Percentiles rank a stretch among this genome's conserved stretches.
Conservation (phyloP, 1,140 invertebrate genomes). For the Zaprionus inermis region DNA sequence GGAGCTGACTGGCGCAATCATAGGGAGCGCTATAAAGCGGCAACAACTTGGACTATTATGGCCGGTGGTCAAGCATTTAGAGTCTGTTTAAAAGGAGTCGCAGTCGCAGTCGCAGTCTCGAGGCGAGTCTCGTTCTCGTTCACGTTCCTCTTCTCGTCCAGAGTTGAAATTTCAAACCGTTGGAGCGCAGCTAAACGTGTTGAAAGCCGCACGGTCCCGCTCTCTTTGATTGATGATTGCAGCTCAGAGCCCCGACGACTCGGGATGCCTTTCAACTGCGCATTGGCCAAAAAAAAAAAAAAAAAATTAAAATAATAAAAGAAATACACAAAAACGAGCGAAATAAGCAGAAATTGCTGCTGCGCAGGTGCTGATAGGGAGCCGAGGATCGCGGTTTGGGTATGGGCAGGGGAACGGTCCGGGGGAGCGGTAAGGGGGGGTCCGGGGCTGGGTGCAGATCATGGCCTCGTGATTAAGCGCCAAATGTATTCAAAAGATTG, state of each 20-base stretch:
- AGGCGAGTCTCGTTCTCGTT: not conserved
- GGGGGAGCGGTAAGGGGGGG: not conserved
- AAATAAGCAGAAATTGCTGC: conserved; percentile 55
- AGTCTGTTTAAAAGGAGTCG: conserved; percentile 47
- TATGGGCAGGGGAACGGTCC: not conserved
- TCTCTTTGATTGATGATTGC: conserved; percentile 79
- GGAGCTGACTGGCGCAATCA: conserved; percentile 19
- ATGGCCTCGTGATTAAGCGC: conserved; percentile 79
- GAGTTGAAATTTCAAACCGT: conserved; percentile 73
- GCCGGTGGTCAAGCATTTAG: conserved; percentile 75
- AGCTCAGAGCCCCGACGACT: conserved; percentile 43
- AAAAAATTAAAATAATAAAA: conserved; percentile 1
- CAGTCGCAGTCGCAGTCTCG: not conserved
- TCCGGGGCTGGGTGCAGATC: conserved; percentile 45
- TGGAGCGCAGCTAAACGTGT: conserved; percentile 76
- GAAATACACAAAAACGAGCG: conserved; percentile 14
- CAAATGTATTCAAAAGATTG: conserved; percentile 83
- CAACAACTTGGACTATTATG: conserved; percentile 75
- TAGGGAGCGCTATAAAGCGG: conserved; percentile 46
- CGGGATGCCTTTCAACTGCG: conserved; percentile 68
- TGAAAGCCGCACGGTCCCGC: conserved; percentile 59
- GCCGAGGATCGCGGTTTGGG: not conserved
- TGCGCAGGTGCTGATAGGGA: conserved; percentile 46
- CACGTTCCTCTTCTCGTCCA: not conserved
- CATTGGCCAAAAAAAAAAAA: conserved; percentile 46